Percentiles rank a stretch among this genome's conserved stretches.
These are phyloP conservation scores for Agonopterix alstromeriana DNA, from an alignment of 2,888 invertebrate genomes.

Conservation along the genomic window DNA sequence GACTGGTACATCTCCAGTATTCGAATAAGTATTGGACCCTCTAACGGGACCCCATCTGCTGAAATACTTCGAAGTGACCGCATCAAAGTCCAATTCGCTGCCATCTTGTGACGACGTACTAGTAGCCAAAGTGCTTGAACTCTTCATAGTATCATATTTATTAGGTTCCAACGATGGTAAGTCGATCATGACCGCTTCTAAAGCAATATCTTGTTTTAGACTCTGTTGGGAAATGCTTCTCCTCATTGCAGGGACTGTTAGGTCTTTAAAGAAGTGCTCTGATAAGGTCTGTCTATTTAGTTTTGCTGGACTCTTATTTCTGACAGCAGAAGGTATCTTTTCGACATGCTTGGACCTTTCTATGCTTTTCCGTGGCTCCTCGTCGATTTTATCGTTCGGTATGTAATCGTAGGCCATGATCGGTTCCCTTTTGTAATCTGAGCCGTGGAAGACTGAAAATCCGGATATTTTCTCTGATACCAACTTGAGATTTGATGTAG, in stretches of 20 bases:
- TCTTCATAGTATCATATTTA: slow-evolving; percentile 39
- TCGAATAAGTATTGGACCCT: slow-evolving; percentile 69
- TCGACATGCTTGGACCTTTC: slow-evolving; percentile 29
- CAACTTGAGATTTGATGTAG: slow-evolving; percentile 57
- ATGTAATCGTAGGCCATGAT: slow-evolving; percentile 59
- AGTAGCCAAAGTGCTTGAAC: slow-evolving; percentile 31
- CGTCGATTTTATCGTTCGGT: slow-evolving; percentile 19
- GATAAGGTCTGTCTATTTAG: slow-evolving; percentile 51
- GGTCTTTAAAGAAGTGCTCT: slow-evolving; percentile 36
- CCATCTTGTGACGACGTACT: slow-evolving; percentile 27
- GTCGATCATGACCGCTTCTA: slow-evolving; percentile 65
- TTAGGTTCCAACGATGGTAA: slow-evolving; percentile 41
- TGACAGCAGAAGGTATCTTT: slow-evolving; percentile 13
- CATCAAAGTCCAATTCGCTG: slow-evolving; percentile 25
- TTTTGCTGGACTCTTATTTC: slow-evolving; percentile 15
- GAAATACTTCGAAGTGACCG: slow-evolving; percentile 24
- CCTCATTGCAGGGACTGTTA: slow-evolving; percentile 25
- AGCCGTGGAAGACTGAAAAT: slow-evolving; percentile 52
- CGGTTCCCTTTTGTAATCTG: slow-evolving; percentile 44
- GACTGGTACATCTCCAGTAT: slow-evolving; percentile 40
- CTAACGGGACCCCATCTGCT: slow-evolving; percentile 70
- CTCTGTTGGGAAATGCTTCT: slow-evolving; percentile 58
- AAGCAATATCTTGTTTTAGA: slow-evolving; percentile 52
- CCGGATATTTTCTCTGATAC: slow-evolving; percentile 65
- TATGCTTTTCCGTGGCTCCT: slow-evolving; percentile 28